Evolutionary conservation across 2,797 vertebrate species (phyloP).

Genomic region (Lepilemur septentrionalis): DNA sequence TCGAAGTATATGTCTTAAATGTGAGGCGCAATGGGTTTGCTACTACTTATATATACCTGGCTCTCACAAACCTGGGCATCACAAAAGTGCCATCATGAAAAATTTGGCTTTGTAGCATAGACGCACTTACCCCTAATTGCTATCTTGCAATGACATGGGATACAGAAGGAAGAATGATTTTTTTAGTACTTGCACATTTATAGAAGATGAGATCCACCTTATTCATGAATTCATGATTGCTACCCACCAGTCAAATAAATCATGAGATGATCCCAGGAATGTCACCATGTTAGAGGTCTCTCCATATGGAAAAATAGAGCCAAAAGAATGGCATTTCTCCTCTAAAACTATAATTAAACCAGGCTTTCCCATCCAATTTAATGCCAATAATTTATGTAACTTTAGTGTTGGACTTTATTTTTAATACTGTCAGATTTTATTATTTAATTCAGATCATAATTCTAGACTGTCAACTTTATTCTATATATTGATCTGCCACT

Average conservation of each 20-base stretch:
- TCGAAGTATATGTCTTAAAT: neutral
- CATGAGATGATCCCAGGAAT: neutral
- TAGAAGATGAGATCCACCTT: neutral
- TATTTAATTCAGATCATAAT: neutral
- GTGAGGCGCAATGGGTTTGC: neutral
- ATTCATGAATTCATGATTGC: neutral
- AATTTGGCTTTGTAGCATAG: neutral
- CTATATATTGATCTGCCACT: neutral
- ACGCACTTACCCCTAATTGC: neutral
- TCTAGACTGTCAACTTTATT: neutral
- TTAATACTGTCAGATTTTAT: neutral
- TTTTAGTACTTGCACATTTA: neutral
- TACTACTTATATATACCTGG: neutral
- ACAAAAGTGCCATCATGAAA: neutral
- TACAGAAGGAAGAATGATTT: neutral
- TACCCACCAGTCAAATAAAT: neutral
- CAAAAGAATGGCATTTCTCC: neutral
- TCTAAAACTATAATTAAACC: neutral
- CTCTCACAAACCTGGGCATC: neutral
- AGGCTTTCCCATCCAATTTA: neutral
- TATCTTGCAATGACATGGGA: neutral
- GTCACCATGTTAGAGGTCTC: neutral
- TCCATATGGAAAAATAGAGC: neutral
- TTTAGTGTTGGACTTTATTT: neutral
- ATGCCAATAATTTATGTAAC: neutral